A percentile compares a stretch with the other conserved stretches of the same genome.
These are phyloP conservation scores for Threskiornis aethiopicus DNA, from an alignment of 2,797 vertebrate species.

Conservation along the genomic window DNA sequence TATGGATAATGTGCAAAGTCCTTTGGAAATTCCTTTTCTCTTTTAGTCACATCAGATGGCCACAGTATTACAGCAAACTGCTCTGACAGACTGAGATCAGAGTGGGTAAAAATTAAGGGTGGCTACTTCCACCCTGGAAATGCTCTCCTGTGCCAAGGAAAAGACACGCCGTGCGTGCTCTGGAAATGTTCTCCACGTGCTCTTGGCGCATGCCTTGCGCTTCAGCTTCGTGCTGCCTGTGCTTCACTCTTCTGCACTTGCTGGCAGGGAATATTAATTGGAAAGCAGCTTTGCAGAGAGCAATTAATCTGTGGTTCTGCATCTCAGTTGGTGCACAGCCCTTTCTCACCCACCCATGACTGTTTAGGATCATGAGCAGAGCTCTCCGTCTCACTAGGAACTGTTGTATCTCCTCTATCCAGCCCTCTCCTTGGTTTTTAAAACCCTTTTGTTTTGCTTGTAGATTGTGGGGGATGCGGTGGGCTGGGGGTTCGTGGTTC, in stretches of 20 bases:
- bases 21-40: conserved; percentile 33
- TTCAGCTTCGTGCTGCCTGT: background rate
- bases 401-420: background rate
- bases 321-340: background rate
- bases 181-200: background rate
- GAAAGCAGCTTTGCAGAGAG: background rate
- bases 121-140: background rate
- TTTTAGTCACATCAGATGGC: conserved; percentile 17
- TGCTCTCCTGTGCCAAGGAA: background rate
- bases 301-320: background rate
- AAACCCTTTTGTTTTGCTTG: background rate
- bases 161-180: rapidly evolving
- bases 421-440: background rate
- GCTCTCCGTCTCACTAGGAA: background rate
- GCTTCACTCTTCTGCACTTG: background rate
- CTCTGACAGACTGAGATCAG: background rate
- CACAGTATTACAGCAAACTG: background rate
- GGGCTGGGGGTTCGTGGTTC: conserved; percentile 89
- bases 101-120: background rate
- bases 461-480: conserved; percentile 87
- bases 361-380: background rate
- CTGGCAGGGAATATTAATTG: background rate
- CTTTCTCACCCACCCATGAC: background rate
- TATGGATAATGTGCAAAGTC: background rate
- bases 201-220: background rate